phyloP scores from a whole-genome alignment of 2,113 vertebrate species.

The Perca fluviatilis region DNA sequence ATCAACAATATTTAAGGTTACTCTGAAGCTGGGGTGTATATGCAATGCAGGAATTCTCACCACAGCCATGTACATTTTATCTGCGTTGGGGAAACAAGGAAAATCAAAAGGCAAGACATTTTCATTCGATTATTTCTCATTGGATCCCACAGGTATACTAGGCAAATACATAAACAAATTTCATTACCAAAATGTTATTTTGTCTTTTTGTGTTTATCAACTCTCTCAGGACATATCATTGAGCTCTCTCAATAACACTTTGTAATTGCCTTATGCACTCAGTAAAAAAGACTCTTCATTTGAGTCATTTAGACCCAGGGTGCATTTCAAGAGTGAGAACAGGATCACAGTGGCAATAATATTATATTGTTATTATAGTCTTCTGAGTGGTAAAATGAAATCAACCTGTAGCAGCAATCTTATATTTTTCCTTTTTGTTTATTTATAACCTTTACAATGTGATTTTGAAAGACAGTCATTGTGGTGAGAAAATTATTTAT shows the following conservation, averaged over 20 bases:
- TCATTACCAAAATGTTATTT: slow-evolving; percentile 45
- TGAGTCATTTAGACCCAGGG: slow-evolving; percentile 44
- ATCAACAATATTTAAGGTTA: slow-evolving; percentile 34
- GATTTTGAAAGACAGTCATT: slow-evolving; percentile 36
- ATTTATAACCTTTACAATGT: slow-evolving; percentile 42
- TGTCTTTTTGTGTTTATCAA: slow-evolving; percentile 53
- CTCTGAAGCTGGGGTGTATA: background rate
- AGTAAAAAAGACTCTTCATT: slow-evolving; percentile 51
- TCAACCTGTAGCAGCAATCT: slow-evolving; percentile 7
- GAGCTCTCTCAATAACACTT: slow-evolving; percentile 49
- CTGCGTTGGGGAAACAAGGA: slow-evolving; percentile 40
- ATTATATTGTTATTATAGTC: slow-evolving; percentile 45
- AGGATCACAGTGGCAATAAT: slow-evolving; percentile 38
- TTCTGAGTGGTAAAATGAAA: slow-evolving; percentile 55
- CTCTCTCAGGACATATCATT: slow-evolving; percentile 45
- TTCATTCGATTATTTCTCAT: slow-evolving; percentile 28
- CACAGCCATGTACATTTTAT: slow-evolving; percentile 39
- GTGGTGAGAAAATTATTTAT: slow-evolving; percentile 22
- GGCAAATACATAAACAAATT: slow-evolving; percentile 34
- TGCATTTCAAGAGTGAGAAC: slow-evolving; percentile 45
- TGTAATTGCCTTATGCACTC: slow-evolving; percentile 52
- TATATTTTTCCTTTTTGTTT: slow-evolving; percentile 48
- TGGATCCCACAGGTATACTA: slow-evolving; percentile 32
- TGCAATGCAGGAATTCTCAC: slow-evolving; percentile 20
- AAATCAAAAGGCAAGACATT: slow-evolving; percentile 56